These are phyloP conservation scores for honey bee (Apis mellifera) DNA, from an alignment of 1,140 invertebrate species.

Conservation along the genomic window DNA sequence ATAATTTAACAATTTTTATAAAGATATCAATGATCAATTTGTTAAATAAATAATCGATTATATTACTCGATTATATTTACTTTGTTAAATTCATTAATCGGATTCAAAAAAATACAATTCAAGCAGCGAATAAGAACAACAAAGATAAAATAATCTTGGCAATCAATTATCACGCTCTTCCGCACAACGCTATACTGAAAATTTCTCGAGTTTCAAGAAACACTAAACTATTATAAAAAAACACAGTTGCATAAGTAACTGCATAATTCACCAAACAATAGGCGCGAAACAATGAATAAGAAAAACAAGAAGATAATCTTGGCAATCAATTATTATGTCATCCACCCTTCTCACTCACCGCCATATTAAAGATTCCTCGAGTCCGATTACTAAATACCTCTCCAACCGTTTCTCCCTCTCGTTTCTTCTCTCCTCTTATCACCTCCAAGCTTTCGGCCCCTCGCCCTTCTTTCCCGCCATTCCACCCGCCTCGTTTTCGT, in stretches of 20 bases:
- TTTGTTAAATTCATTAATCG: neutral
- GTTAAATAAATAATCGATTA: neutral
- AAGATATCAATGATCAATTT: neutral
- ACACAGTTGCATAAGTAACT: too few species aligned
- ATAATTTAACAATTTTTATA: neutral
- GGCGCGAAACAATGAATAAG: neutral
- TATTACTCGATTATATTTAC: too few species aligned
- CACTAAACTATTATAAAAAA: too few species aligned
- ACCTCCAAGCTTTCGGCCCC: neutral
- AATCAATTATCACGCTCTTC: slow-evolving; percentile 38
- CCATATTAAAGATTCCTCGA: slow-evolving; percentile 62
- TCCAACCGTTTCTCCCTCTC: neutral
- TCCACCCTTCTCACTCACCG: slow-evolving; percentile 34
- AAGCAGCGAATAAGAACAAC: neutral
- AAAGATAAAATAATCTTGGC: neutral
- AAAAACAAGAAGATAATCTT: neutral
- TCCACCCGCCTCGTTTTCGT: slow-evolving; percentile 26
- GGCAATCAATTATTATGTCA: slow-evolving; percentile 38
- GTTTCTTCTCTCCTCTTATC: neutral
- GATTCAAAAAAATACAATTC: neutral
- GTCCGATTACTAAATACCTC: slow-evolving; percentile 63
- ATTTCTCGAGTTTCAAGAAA: slow-evolving; percentile 41
- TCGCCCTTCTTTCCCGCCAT: slow-evolving; percentile 3
- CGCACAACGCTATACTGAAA: slow-evolving; percentile 45
- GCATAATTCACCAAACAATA: too few species aligned